Evolutionary conservation across 2,113 vertebrate species (phyloP).

Genomic region (Siniperca chuatsi): DNA sequence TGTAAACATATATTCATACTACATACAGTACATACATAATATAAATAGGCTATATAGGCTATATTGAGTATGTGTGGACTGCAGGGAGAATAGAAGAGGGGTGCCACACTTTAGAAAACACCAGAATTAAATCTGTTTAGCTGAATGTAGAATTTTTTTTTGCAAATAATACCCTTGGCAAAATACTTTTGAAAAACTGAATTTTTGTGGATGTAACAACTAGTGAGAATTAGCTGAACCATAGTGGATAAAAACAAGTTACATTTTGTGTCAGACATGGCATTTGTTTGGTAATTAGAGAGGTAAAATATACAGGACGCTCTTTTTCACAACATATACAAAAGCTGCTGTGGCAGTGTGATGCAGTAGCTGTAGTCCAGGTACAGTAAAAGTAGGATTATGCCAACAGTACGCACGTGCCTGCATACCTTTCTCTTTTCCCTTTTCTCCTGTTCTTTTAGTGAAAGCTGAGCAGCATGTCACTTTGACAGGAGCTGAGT

Average conservation of each 20-base stretch:
- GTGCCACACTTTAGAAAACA: background rate
- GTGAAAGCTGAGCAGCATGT: constrained; percentile 18
- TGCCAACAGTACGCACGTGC: background rate
- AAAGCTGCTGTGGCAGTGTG: background rate
- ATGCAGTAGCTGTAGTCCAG: background rate
- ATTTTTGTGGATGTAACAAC: too few species aligned
- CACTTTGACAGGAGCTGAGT: constrained; percentile 27
- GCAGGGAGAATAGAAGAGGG: background rate
- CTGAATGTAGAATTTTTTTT: background rate
- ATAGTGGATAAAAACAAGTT: background rate
- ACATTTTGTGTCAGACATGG: background rate
- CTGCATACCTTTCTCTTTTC: background rate
- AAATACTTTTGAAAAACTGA: too few species aligned
- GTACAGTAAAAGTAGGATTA: constrained; percentile 1
- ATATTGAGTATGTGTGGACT: background rate
- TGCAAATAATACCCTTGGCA: background rate
- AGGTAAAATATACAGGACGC: background rate
- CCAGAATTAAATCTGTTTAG: background rate
- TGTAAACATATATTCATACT: background rate
- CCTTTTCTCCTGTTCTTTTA: background rate
- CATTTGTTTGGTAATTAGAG: background rate
- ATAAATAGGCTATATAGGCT: background rate
- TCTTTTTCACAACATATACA: background rate
- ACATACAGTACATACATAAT: too few species aligned
- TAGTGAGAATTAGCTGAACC: background rate